A percentile compares a stretch with the other conserved stretches of the same genome.
Conservation (phyloP, 1,140 invertebrate genomes). For the Drosophila bocki region DNA sequence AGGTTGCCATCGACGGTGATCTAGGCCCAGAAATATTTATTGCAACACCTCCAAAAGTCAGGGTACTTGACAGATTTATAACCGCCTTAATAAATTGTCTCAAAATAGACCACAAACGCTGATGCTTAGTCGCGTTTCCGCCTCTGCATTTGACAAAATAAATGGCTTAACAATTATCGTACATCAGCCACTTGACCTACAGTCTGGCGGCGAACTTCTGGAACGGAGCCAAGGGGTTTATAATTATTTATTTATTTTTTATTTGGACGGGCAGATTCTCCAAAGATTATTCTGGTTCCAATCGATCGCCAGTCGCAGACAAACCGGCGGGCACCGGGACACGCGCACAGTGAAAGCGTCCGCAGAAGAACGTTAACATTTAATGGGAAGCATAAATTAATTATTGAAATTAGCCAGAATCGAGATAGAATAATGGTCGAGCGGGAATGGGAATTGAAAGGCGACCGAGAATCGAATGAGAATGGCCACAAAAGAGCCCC, state of each 20-base stretch:
- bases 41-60: constrained; percentile 34
- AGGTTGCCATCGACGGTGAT: constrained; percentile 17
- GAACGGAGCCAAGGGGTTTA: constrained; percentile 9
- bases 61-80: constrained; percentile 71
- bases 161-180: constrained; percentile 55
- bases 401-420: constrained; percentile 73
- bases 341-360: constrained; percentile 72
- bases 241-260: constrained; percentile 10
- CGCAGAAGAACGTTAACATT: constrained; percentile 57
- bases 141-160: constrained; percentile 61
- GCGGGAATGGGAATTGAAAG: constrained; percentile 31
- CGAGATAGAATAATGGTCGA: constrained; percentile 41
- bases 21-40: constrained; percentile 49
- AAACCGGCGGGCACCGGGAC: constrained; percentile 35
- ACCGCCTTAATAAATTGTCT: constrained; percentile 71
- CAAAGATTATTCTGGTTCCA: constrained; percentile 26
- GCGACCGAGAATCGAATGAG: constrained; percentile 27
- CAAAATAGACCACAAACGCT: constrained; percentile 50
- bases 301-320: constrained; percentile 40
- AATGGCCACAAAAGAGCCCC: constrained; percentile 38
- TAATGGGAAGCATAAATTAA: constrained; percentile 68
- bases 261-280: constrained; percentile 4
- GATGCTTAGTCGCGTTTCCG: constrained; percentile 64
- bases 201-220: constrained; percentile 15
- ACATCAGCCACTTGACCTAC: constrained; percentile 54